Conservation (phyloP, 2,888 invertebrate genomes). For the Dryobota labecula region DNA sequence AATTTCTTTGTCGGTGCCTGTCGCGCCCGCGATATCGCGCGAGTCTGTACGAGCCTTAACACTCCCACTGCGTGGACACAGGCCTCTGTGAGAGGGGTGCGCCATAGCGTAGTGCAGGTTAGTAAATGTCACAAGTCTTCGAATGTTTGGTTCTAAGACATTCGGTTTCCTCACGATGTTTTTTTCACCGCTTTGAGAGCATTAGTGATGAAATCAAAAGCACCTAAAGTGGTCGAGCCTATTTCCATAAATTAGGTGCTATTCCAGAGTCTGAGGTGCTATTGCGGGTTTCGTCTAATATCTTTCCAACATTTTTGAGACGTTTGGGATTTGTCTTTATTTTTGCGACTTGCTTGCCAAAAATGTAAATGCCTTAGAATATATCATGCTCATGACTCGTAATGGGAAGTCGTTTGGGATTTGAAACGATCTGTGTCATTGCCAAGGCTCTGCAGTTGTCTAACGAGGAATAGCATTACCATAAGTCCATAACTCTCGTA, state of each 20-base stretch:
- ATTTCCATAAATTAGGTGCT: background rate
- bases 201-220: too few relatives aligned
- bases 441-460: background rate
- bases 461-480: conserved; percentile 3
- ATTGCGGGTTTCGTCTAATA: background rate
- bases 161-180: background rate
- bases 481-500: background rate
- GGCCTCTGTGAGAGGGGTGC: background rate
- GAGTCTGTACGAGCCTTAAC: too few relatives aligned
- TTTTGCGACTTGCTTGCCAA: conserved; percentile 14
- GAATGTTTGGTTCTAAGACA: background rate
- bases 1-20: too few relatives aligned
- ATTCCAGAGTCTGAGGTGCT: background rate
- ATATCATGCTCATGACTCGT: conserved; percentile 3
- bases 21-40: too few relatives aligned
- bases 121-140: background rate
- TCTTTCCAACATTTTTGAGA: background rate
- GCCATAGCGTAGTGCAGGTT: background rate
- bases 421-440: conserved; percentile 10
- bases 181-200: background rate
- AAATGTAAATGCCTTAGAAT: conserved; percentile 16
- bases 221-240: background rate
- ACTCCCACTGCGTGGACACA: background rate
- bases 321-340: background rate
- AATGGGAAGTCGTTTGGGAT: conserved; percentile 20